These are phyloP conservation scores for Temnothorax longispinosus DNA, from an alignment of 1,140 invertebrate species.

Conservation along the genomic window DNA sequence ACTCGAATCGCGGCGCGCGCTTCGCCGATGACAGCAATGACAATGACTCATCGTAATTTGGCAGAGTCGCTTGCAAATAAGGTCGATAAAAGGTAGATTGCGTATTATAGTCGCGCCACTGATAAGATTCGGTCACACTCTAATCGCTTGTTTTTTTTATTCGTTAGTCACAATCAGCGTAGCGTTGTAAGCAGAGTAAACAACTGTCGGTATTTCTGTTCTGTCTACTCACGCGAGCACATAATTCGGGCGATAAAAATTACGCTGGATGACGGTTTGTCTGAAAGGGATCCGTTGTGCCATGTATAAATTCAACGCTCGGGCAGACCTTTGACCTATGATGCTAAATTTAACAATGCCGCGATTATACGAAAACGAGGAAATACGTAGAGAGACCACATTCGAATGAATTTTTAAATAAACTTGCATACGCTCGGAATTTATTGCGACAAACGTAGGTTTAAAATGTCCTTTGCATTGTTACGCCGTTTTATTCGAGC, in stretches of 20 bases:
- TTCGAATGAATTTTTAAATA: slow-evolving; percentile 33
- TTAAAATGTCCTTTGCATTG: not conserved
- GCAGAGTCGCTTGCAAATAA: slow-evolving; percentile 64
- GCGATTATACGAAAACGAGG: not conserved
- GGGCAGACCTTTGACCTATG: not conserved
- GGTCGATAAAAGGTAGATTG: slow-evolving; percentile 55
- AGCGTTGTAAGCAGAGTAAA: slow-evolving; percentile 20
- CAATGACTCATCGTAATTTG: slow-evolving; percentile 66
- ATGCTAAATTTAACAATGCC: not conserved
- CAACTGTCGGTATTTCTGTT: slow-evolving; percentile 28
- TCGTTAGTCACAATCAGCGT: slow-evolving; percentile 33
- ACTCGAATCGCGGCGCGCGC: slow-evolving; percentile 20
- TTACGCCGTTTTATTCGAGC: not conserved
- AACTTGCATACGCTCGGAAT: not conserved
- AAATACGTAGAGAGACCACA: not conserved
- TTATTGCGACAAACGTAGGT: not conserved
- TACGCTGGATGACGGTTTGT: not conserved
- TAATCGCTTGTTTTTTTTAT: slow-evolving; percentile 58
- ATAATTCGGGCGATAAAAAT: slow-evolving; percentile 23
- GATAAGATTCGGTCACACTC: slow-evolving; percentile 67
- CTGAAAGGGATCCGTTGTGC: not conserved
- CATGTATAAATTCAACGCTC: not conserved
- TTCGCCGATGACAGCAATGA: slow-evolving; percentile 47
- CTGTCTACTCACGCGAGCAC: slow-evolving; percentile 3
- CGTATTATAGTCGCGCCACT: slow-evolving; percentile 58